A percentile compares a stretch with the other conserved stretches of the same genome.
Evolutionary conservation across 1,140 invertebrate species (phyloP).

Genomic region (Colletes gigas): DNA sequence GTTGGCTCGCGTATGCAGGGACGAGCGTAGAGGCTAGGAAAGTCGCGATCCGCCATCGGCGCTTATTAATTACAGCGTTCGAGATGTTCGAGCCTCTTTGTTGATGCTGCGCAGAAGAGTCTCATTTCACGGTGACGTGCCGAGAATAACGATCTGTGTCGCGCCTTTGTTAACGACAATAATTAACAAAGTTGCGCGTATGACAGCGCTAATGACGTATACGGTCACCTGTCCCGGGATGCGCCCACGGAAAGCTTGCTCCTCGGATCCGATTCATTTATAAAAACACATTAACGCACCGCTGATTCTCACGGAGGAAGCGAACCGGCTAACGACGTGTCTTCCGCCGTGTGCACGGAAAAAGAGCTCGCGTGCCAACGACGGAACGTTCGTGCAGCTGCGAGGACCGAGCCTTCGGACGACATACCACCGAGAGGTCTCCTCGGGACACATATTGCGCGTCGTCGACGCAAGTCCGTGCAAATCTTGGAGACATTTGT

Average conservation of each 20-base stretch:
- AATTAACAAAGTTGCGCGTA: constrained; percentile 35
- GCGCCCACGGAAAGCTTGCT: constrained; percentile 1
- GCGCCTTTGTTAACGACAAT: constrained; percentile 21
- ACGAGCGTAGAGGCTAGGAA: neutral
- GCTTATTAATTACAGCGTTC: constrained; percentile 45
- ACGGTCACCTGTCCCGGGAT: constrained; percentile 18
- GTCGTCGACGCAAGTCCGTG: no score
- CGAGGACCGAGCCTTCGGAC: neutral
- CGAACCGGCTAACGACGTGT: constrained; percentile 34
- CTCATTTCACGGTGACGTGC: constrained; percentile 11
- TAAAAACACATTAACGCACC: constrained; percentile 42
- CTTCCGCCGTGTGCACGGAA: constrained; percentile 17
- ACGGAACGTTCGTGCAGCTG: constrained; percentile 37
- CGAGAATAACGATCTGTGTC: constrained; percentile 34
- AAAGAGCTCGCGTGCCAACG: constrained; percentile 35
- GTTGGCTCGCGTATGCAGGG: neutral
- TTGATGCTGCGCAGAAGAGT: constrained; percentile 9
- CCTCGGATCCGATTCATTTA: constrained; percentile 29
- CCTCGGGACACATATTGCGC: neutral
- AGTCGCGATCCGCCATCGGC: constrained; percentile 25
- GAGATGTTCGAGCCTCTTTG: neutral
- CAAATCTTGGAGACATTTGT: neutral
- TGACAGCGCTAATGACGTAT: constrained; percentile 42
- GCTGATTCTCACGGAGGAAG: constrained; percentile 36
- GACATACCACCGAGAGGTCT: constrained; percentile 19